phyloP scores from a whole-genome alignment of 1,140 invertebrate species.

The Laupala kohalensis region DNA sequence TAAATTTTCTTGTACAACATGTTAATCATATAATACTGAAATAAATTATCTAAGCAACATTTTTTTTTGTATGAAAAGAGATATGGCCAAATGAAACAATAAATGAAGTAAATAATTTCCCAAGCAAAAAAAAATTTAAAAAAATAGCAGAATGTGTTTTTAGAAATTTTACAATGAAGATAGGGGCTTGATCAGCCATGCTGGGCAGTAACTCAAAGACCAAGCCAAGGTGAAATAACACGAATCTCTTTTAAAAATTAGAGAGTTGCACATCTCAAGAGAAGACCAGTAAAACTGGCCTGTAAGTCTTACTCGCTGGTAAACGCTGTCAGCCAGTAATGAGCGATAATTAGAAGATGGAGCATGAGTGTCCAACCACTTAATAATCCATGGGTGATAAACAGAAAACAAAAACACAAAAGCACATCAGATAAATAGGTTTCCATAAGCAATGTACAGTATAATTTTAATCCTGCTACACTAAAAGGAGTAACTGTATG shows the following conservation, averaged over 20 bases:
- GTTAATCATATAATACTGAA: no score
- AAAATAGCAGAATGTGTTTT: no score
- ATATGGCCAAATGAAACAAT: no score
- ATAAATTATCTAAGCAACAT: no score
- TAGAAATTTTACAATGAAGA: background rate
- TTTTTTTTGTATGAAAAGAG: no score
- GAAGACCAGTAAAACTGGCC: background rate
- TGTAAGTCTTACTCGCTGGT: constrained; percentile 12
- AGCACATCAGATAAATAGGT: constrained; percentile 23
- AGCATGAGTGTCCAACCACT: constrained; percentile 54
- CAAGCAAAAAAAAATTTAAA: no score
- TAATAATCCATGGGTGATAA: constrained; percentile 20
- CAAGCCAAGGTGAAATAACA: background rate
- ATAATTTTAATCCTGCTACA: background rate
- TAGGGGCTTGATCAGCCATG: background rate
- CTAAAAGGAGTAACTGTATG: no score
- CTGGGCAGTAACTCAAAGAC: background rate
- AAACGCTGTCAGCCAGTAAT: constrained; percentile 44
- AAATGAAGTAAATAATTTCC: no score
- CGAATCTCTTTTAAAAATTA: background rate
- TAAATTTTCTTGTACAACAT: no score
- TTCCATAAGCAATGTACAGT: no score
- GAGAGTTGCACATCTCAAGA: background rate
- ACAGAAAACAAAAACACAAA: constrained; percentile 29
- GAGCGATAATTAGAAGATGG: constrained; percentile 46